phyloP scores from a whole-genome alignment of 2,113 vertebrate species.

The Myiagra hebetior region DNA sequence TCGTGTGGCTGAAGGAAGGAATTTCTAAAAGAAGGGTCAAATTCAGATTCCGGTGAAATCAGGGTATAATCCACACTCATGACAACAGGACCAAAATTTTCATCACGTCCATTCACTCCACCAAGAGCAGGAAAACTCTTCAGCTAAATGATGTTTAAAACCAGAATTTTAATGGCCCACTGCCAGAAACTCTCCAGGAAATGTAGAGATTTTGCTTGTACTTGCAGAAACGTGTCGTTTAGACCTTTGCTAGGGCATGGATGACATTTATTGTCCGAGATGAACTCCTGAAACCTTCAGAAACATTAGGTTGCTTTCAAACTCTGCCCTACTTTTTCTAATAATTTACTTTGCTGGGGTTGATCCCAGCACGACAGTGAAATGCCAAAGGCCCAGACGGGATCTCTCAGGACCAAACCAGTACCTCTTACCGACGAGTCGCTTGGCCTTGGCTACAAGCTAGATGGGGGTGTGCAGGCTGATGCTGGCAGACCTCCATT shows the following conservation, averaged over 20 bases:
- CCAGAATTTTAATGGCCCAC: background rate
- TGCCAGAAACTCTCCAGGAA: background rate
- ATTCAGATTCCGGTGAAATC: background rate
- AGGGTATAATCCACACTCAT: background rate
- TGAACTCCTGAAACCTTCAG: background rate
- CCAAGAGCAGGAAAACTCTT: background rate
- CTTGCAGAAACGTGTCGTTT: background rate
- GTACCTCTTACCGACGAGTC: background rate
- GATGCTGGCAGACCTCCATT: background rate
- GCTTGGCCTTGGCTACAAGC: background rate
- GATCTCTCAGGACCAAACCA: background rate
- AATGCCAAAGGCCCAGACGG: fast-evolving
- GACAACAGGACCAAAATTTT: background rate
- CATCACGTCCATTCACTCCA: background rate
- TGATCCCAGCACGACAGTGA: background rate
- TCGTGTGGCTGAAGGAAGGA: background rate
- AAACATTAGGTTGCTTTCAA: background rate
- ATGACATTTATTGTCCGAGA: background rate
- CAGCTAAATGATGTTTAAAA: background rate
- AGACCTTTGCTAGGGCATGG: background rate
- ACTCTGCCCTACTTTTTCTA: fast-evolving
- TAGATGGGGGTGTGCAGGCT: background rate
- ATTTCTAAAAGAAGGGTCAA: background rate
- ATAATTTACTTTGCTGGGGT: background rate
- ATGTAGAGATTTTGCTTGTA: background rate